These are phyloP conservation scores for Turnix velox DNA, from an alignment of 2,113 vertebrate species.

Conservation along the genomic window DNA sequence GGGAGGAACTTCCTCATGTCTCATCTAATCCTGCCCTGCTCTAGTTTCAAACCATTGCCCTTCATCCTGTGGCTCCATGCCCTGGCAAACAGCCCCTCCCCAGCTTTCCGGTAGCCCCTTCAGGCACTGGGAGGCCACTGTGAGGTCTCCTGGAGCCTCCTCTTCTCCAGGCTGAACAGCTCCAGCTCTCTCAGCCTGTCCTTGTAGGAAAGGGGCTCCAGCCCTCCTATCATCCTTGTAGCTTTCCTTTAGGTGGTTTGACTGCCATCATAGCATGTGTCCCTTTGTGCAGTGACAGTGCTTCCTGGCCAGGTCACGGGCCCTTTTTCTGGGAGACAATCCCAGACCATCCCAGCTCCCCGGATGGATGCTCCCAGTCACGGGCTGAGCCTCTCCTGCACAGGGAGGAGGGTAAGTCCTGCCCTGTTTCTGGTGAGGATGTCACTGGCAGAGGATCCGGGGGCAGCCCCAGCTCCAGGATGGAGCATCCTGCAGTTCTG, in stretches of 20 bases:
- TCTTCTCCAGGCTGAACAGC: no score
- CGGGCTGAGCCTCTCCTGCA: not conserved
- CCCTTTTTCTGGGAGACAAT: not conserved
- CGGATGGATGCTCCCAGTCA: accelerated
- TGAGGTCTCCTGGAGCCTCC: no score
- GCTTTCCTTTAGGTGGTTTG: accelerated
- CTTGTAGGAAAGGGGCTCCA: no score
- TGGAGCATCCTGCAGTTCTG: not conserved
- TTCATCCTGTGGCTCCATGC: no score
- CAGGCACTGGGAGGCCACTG: no score
- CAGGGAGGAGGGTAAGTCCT: not conserved
- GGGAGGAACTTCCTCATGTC: no score
- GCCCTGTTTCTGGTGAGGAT: not conserved
- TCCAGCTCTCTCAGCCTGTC: no score
- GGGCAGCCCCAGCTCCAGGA: not conserved
- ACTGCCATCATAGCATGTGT: accelerated
- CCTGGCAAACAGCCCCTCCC: no score
- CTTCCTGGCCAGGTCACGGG: accelerated
- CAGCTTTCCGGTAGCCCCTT: no score
- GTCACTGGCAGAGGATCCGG: not conserved
- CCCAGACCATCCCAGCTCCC: not conserved
- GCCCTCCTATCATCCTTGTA: no score
- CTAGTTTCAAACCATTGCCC: no score
- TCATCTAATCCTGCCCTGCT: no score
- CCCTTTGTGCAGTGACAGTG: accelerated